Evolutionary conservation across 2,113 vertebrate genomes (phyloP), one percentile per base, ranked within the genome.

Genomic region (Passer domesticus): DNA sequence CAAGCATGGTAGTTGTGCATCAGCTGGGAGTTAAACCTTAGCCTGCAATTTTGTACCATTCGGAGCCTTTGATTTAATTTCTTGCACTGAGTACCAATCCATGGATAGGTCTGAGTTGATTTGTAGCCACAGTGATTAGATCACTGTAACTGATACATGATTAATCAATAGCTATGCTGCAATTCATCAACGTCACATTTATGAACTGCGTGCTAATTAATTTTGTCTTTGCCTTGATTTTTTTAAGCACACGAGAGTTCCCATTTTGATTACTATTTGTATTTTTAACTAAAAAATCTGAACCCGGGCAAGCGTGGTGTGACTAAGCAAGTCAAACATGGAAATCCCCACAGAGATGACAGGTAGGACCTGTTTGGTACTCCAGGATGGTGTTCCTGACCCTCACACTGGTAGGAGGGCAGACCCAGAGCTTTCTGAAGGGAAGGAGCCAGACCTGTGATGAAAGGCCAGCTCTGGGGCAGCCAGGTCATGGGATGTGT

Each of bases 201-300:
- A 95, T 96, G 91, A 96, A 94, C 81, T 75, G n/a, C 55, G 88
- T 80, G 64, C 50, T 95, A 96, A 96, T 95, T 93, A 91, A 69
- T 94, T 94, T 80, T 16, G 33, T 77, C 67, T 77, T 52, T 86
- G 66, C 15, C 44, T 82, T 69, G 50, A 69, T 5, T 10, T 87
- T 69, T 92, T 83, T 50, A 60, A 91, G 16, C 35, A 60, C 50
- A 31, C 7, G 6, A 64, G 46, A 23, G 15, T 70, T 76, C 37
- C 27, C 4, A 35, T 59, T 25, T 46, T 77, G 80, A 10, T 77
- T 56, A 49, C 44, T 79, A 66, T 47, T 73, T 41, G 22, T 39
- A 20, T 56, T 87, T 95, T 75, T 28, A 75, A 25, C 19, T 19
- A 3, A 16, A 15, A 37, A 21, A 7, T 50, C 37, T 41, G 53